These are phyloP conservation scores for Gadus chalcogrammus DNA, from an alignment of 2,113 vertebrate species.

Conservation along the genomic window DNA sequence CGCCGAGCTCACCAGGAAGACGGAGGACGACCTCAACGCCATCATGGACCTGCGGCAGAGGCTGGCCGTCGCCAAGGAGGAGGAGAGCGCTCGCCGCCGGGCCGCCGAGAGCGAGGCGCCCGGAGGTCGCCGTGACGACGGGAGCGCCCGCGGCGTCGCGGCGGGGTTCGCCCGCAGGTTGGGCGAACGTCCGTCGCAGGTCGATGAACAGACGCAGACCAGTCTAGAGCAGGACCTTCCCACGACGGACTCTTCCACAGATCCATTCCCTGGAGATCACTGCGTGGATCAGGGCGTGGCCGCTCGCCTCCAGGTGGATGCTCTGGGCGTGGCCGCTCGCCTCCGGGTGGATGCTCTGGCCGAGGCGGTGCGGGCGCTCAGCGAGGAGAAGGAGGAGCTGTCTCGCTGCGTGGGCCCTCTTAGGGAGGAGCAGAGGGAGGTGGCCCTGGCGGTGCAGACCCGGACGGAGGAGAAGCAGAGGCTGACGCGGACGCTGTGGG, in stretches of 20 bases:
- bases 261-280: no score
- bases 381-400: constrained; percentile 46
- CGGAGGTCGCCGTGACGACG: constrained; percentile 12
- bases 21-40: constrained; percentile 58
- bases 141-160: background rate
- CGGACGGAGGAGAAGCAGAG: constrained; percentile 62
- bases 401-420: constrained; percentile 24
- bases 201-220: constrained; percentile 1
- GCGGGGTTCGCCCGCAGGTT: constrained; percentile 17
- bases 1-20: constrained; percentile 54
- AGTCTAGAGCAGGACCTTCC: background rate
- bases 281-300: no score
- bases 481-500: constrained; percentile 61
- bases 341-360: constrained; percentile 22
- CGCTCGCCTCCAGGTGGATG: background rate
- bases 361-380: constrained; percentile 43
- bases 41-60: constrained; percentile 60
- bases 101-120: background rate
- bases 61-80: constrained; percentile 24
- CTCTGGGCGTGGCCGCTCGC: constrained; percentile 25
- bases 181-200: constrained; percentile 22
- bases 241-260: no score
- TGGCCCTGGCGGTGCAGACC: constrained; percentile 37
- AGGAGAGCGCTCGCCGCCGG: constrained; percentile 11
- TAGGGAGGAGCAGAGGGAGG: constrained; percentile 47